Evolutionary conservation across 2,113 vertebrate species (phyloP).

Genomic region (Meriones unguiculatus): DNA sequence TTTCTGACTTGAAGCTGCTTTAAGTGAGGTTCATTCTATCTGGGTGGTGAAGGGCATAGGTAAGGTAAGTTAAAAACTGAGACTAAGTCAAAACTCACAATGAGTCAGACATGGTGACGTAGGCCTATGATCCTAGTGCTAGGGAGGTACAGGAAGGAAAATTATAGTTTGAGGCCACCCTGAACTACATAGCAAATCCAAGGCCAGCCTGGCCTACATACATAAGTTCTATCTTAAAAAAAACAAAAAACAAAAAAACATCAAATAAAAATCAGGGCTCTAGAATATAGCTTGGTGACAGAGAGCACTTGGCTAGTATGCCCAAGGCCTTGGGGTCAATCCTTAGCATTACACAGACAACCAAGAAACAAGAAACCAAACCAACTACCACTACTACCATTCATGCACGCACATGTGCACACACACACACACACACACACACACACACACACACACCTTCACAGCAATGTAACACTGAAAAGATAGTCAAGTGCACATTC

Average conservation of each 20-base stretch:
- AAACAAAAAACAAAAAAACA: not conserved
- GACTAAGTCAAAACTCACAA: constrained; percentile 23
- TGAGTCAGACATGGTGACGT: not conserved
- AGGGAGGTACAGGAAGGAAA: not conserved
- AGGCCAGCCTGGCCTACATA: not conserved
- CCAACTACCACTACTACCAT: not conserved
- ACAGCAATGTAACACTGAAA: constrained; percentile 46
- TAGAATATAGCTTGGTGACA: not conserved
- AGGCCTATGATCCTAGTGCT: not conserved
- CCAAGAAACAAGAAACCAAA: not conserved
- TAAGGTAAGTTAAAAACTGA: constrained; percentile 25
- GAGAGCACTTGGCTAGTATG: not conserved
- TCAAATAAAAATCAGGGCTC: not conserved
- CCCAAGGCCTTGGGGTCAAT: not conserved
- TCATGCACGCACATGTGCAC: too few species aligned
- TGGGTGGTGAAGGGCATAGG: not conserved
- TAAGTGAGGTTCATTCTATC: not conserved
- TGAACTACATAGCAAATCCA: not conserved
- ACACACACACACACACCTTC: not conserved
- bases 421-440: not conserved
- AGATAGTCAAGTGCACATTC: constrained; percentile 20
- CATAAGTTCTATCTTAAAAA: not conserved
- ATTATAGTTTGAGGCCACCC: not conserved
- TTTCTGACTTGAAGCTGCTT: constrained; percentile 47
- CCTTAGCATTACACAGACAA: not conserved